Percentiles rank a stretch among this genome's conserved stretches.
These are phyloP conservation scores for Petrolisthes manimaculis DNA, from an alignment of 2,888 invertebrate genomes.

Conservation along the genomic window DNA sequence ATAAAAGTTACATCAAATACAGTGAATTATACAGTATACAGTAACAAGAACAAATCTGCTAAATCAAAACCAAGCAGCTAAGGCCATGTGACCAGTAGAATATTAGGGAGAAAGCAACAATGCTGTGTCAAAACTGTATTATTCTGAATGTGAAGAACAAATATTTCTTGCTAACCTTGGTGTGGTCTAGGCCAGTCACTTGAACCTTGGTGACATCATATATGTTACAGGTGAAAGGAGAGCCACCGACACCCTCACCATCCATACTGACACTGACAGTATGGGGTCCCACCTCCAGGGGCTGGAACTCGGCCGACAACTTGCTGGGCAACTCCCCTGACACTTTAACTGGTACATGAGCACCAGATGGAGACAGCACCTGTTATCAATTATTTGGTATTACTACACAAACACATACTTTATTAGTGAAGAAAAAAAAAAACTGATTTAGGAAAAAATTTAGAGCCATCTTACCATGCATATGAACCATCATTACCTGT, in stretches of 20 bases:
- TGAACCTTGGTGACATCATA: constrained; percentile 83
- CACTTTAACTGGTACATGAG: constrained; percentile 81
- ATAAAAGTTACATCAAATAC: no score
- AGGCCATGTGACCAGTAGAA: no score
- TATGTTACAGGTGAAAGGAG: constrained; percentile 93
- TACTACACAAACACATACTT: no score
- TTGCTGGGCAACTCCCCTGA: constrained; percentile 75
- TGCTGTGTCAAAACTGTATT: neutral
- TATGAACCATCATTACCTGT: no score
- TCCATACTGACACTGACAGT: constrained; percentile 84
- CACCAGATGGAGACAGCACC: constrained; percentile 87
- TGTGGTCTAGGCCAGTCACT: constrained; percentile 71
- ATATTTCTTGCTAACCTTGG: constrained; percentile 75
- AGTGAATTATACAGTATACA: no score
- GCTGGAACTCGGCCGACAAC: constrained; percentile 84
- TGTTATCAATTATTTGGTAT: neutral
- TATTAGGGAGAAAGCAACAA: neutral
- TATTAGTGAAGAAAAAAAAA: neutral
- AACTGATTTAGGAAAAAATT: no score
- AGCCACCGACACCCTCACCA: constrained; percentile 87
- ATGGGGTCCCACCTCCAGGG: constrained; percentile 89
- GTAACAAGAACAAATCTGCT: no score
- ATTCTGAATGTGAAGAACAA: neutral
- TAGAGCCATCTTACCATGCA: no score
- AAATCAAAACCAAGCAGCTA: no score